Percentiles rank a stretch among this genome's conserved stretches.
These are phyloP conservation scores for Dolichopus griseipennis DNA, from an alignment of 2,888 invertebrate genomes.

Conservation along the genomic window DNA sequence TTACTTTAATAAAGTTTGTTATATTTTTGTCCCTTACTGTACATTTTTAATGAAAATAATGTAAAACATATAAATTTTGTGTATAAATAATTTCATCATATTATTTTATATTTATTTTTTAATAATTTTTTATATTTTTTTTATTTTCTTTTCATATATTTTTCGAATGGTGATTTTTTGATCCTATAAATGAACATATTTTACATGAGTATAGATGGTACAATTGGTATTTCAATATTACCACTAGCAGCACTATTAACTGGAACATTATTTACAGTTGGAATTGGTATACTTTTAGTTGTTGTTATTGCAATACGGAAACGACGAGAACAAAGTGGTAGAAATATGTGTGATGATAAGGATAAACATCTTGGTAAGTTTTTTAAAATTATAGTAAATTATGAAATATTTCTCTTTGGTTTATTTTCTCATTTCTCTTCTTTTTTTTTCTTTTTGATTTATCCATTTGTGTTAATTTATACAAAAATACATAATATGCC, in stretches of 20 bases:
- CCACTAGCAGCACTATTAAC: conserved; percentile 62
- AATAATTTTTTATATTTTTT: conserved; percentile 13
- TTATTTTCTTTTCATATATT: not conserved
- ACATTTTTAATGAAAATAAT: too few relatives aligned
- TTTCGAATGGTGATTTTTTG: too few relatives aligned
- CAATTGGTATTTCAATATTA: conserved; percentile 58
- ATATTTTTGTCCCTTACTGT: too few relatives aligned
- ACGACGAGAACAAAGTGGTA: conserved; percentile 49
- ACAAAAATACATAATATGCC: too few relatives aligned
- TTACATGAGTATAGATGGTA: conserved; percentile 52
- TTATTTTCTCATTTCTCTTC: too few relatives aligned
- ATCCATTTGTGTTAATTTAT: too few relatives aligned
- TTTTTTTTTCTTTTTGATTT: too few relatives aligned
- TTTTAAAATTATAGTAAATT: too few relatives aligned
- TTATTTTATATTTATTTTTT: conserved; percentile 10
- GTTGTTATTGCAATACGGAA: conserved; percentile 56
- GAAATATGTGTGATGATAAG: conserved; percentile 46
- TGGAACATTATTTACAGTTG: conserved; percentile 57
- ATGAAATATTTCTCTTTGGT: too few relatives aligned
- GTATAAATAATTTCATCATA: not conserved
- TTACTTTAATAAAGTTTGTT: too few relatives aligned
- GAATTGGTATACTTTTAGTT: conserved; percentile 54
- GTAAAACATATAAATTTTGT: not conserved
- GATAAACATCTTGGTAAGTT: conserved; percentile 43
- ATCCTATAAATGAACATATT: not conserved